A percentile compares a stretch with the other conserved stretches of the same genome.
Evolutionary conservation across 2,888 invertebrate species (phyloP).

Genomic region (Eupithecia inturbata): DNA sequence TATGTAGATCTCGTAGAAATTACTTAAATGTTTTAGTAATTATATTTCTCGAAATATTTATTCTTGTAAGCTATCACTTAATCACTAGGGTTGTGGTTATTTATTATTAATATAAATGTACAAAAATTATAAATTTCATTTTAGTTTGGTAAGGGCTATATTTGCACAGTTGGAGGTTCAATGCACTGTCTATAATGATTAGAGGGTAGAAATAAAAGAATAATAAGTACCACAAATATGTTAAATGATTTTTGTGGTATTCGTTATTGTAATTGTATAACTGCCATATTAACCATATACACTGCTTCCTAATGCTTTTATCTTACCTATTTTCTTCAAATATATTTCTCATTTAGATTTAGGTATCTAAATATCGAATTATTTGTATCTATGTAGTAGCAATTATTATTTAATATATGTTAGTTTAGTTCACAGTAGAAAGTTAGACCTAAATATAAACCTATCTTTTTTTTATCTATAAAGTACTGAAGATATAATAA

Average conservation of each 20-base stretch:
- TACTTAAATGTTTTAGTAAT: slow-evolving; percentile 31
- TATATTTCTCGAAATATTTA: slow-evolving; percentile 43
- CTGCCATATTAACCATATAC: slow-evolving; percentile 61
- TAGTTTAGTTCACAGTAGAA: neutral
- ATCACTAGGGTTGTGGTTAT: slow-evolving; percentile 42
- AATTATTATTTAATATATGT: neutral
- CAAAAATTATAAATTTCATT: slow-evolving; percentile 28
- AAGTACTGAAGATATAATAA: slow-evolving; percentile 47
- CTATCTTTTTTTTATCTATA: slow-evolving; percentile 20
- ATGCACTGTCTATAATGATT: slow-evolving; percentile 50
- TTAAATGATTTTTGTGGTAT: slow-evolving; percentile 27
- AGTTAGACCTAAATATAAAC: neutral
- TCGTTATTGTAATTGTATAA: slow-evolving; percentile 51
- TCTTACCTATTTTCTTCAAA: slow-evolving; percentile 41
- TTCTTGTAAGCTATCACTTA: slow-evolving; percentile 22
- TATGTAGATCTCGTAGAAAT: slow-evolving; percentile 55
- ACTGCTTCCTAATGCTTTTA: slow-evolving; percentile 70
- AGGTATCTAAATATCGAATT: neutral
- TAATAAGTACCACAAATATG: slow-evolving; percentile 44
- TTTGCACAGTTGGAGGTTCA: slow-evolving; percentile 56
- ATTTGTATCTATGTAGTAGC: neutral
- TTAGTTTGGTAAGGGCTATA: slow-evolving; percentile 36
- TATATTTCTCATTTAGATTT: slow-evolving; percentile 7
- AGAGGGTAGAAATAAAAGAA: slow-evolving; percentile 41
- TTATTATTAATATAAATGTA: slow-evolving; percentile 29